These are phyloP conservation scores for Phanerotoma sp. DNA, from an alignment of 2,888 invertebrate genomes.

Conservation along the genomic window DNA sequence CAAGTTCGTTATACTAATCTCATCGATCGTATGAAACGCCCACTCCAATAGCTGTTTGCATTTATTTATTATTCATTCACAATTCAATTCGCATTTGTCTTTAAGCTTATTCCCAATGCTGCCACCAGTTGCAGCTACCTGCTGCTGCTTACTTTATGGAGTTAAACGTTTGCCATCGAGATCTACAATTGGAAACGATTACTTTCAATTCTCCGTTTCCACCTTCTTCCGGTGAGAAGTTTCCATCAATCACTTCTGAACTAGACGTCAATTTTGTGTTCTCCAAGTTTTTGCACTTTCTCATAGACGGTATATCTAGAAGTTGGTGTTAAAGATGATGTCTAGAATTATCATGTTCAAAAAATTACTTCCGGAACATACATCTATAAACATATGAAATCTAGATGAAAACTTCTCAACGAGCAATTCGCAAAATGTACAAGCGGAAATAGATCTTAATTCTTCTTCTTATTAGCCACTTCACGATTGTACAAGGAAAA, in stretches of 20 bases:
- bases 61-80: neutral
- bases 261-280: slow-evolving; percentile 1
- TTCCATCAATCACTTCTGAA: slow-evolving; percentile 10
- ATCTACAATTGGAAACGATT: slow-evolving; percentile 17
- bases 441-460: no score
- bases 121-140: neutral
- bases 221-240: slow-evolving; percentile 19
- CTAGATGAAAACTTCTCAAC: no score
- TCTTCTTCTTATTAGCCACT: no score
- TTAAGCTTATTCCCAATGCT: neutral
- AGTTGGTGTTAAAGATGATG: slow-evolving; percentile 14
- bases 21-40: slow-evolving; percentile 6
- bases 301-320: neutral
- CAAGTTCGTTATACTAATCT: slow-evolving; percentile 17
- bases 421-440: no score
- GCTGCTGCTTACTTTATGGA: neutral
- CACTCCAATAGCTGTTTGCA: neutral
- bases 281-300: slow-evolving; percentile 1
- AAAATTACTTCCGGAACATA: slow-evolving; percentile 9
- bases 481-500: no score
- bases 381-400: no score
- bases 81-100: neutral
- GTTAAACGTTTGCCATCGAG: neutral
- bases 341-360: slow-evolving; percentile 14
- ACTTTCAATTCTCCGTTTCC: slow-evolving; percentile 7